Conservation (phyloP, 2,113 vertebrate species). For the Phaethornis superciliosus region DNA sequence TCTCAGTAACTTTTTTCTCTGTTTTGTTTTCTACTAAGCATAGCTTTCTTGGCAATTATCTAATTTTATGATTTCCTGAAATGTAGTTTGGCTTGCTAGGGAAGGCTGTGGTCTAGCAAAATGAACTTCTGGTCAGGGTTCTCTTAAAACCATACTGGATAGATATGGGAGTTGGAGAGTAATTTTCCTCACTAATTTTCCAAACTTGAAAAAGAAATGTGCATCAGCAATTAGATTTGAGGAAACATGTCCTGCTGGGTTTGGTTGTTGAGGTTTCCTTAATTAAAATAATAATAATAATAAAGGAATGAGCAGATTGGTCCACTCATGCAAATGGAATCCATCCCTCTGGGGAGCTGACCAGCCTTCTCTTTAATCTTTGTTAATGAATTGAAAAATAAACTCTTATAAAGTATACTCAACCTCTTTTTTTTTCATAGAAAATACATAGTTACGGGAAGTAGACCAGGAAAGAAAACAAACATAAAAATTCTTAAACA, state of each 20-base stretch:
- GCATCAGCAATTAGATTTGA: neutral
- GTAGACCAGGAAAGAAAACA: neutral
- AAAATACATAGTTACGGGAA: neutral
- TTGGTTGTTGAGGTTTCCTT: neutral
- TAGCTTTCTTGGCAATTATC: neutral
- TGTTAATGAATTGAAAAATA: neutral
- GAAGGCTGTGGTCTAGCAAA: neutral
- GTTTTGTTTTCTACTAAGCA: neutral
- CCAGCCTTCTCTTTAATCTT: neutral
- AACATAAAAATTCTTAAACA: neutral
- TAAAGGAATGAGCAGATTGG: neutral
- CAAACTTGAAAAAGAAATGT: neutral
- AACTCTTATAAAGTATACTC: neutral
- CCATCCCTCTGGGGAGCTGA: neutral
- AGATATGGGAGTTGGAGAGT: neutral
- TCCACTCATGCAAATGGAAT: neutral
- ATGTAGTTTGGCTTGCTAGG: neutral
- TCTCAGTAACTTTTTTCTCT: neutral
- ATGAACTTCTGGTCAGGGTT: neutral
- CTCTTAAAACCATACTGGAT: neutral
- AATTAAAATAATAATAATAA: neutral
- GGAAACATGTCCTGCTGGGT: neutral
- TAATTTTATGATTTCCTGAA: neutral
- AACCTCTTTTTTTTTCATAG: neutral
- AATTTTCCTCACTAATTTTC: neutral